Percentiles rank a stretch among this genome's conserved stretches.
phyloP scores from a whole-genome alignment of 2,113 vertebrate species.

The Ciconia maguari region DNA sequence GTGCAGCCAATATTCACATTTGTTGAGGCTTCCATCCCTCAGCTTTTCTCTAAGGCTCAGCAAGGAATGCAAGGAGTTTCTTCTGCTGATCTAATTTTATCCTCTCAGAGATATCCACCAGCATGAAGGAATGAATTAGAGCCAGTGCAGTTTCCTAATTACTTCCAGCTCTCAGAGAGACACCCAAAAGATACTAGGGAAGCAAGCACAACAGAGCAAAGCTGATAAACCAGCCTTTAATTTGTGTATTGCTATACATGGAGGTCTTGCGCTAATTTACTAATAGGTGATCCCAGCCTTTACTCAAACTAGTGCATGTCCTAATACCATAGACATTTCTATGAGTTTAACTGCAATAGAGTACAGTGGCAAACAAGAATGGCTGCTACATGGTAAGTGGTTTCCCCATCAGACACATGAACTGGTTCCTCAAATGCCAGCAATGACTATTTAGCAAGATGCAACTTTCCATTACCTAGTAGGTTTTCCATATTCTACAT shows the following conservation, averaged over 20 bases:
- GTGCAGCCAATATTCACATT: slow-evolving; percentile 51
- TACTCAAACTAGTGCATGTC: background rate
- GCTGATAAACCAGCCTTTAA: background rate
- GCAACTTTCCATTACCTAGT: background rate
- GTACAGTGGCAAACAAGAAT: background rate
- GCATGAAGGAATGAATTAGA: slow-evolving; percentile 9
- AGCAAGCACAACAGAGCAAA: background rate
- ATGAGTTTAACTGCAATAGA: background rate
- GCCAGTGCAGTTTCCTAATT: background rate
- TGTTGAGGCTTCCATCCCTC: slow-evolving; percentile 24
- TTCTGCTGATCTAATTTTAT: slow-evolving; percentile 49
- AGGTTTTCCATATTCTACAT: background rate
- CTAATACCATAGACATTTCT: background rate
- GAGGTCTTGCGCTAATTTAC: background rate
- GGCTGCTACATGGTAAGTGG: background rate
- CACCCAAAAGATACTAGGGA: background rate
- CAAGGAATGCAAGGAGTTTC: slow-evolving; percentile 39
- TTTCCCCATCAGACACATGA: background rate
- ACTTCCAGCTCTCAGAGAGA: slow-evolving; percentile 15
- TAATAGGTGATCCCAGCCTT: background rate
- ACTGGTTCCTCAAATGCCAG: background rate
- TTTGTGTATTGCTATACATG: background rate
- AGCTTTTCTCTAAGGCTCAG: slow-evolving; percentile 31
- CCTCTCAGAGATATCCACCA: background rate
- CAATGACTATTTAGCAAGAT: background rate